Evolutionary conservation across 2,113 vertebrate genomes (phyloP).

Genomic region (Anarrhichthys ocellatus): DNA sequence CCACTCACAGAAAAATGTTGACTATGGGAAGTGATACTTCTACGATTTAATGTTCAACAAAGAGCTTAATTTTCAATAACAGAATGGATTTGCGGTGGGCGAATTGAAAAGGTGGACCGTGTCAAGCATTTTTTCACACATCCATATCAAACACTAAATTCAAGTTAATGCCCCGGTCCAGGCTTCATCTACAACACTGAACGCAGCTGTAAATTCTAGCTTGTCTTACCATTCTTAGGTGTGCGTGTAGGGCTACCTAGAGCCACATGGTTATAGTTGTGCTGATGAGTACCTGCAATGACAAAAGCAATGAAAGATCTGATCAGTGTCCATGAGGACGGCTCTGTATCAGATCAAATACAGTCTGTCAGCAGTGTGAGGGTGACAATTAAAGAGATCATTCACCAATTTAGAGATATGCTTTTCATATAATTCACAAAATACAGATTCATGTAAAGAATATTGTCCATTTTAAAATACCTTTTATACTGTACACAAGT

Average conservation of each 20-base stretch:
- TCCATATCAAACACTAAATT: slow-evolving; percentile 25
- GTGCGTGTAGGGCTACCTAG: slow-evolving; percentile 94
- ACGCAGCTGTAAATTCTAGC: slow-evolving; percentile 21
- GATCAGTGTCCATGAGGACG: slow-evolving; percentile 66
- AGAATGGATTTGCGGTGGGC: slow-evolving; percentile 29
- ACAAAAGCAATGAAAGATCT: slow-evolving; percentile 82
- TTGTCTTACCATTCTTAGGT: slow-evolving; percentile 94
- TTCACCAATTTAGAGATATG: slow-evolving; percentile 35
- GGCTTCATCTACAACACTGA: slow-evolving; percentile 19
- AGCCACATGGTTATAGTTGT: slow-evolving; percentile 95
- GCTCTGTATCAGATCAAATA: slow-evolving; percentile 49
- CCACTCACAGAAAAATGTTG: slow-evolving; percentile 29
- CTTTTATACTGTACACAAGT: background rate
- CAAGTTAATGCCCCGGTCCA: slow-evolving; percentile 1
- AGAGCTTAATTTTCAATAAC: slow-evolving; percentile 33
- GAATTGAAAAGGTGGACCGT: slow-evolving; percentile 36
- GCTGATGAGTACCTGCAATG: slow-evolving; percentile 93
- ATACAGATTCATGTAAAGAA: background rate
- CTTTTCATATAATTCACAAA: background rate
- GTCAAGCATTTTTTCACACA: slow-evolving; percentile 33
- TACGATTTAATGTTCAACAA: slow-evolving; percentile 51
- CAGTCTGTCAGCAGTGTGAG: slow-evolving; percentile 41
- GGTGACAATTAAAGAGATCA: slow-evolving; percentile 57
- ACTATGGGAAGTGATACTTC: slow-evolving; percentile 46
- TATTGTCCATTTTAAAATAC: background rate